phyloP scores from a whole-genome alignment of 2,888 invertebrate species.

The Lasioglossum zephyrum region DNA sequence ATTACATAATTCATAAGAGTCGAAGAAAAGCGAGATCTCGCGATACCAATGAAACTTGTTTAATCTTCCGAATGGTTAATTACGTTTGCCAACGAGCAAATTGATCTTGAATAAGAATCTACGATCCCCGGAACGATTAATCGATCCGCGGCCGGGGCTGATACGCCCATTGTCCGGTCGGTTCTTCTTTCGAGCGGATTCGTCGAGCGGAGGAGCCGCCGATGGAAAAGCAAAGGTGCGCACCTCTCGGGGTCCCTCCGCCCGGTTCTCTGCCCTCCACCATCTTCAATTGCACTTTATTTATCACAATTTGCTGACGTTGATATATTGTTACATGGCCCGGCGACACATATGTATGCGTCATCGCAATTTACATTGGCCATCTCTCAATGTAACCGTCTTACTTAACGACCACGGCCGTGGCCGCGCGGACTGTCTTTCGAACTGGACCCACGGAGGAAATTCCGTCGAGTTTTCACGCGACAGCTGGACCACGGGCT shows the following conservation, averaged over 20 bases:
- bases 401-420: constrained; percentile 79
- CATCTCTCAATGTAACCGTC: constrained; percentile 83
- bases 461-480: constrained; percentile 66
- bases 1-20: constrained; percentile 1
- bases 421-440: constrained; percentile 55
- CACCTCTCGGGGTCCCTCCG: constrained; percentile 38
- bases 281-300: constrained; percentile 82
- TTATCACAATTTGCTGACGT: constrained; percentile 83
- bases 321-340: constrained; percentile 81
- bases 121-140: constrained; percentile 12
- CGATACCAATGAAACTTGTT: constrained; percentile 6
- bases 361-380: constrained; percentile 82
- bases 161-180: background rate
- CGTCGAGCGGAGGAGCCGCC: constrained; percentile 33
- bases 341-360: constrained; percentile 78
- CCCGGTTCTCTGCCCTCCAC: constrained; percentile 49
- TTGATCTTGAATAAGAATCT: constrained; percentile 9
- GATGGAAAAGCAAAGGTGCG: constrained; percentile 71
- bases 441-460: constrained; percentile 42
- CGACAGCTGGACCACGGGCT: constrained; percentile 52
- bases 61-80: constrained; percentile 14
- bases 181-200: constrained; percentile 10
- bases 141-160: background rate
- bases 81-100: constrained; percentile 1
- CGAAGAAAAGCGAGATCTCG: constrained; percentile 1